Conservation (phyloP, 1,140 invertebrate species). For the Drosophila santomea region DNA sequence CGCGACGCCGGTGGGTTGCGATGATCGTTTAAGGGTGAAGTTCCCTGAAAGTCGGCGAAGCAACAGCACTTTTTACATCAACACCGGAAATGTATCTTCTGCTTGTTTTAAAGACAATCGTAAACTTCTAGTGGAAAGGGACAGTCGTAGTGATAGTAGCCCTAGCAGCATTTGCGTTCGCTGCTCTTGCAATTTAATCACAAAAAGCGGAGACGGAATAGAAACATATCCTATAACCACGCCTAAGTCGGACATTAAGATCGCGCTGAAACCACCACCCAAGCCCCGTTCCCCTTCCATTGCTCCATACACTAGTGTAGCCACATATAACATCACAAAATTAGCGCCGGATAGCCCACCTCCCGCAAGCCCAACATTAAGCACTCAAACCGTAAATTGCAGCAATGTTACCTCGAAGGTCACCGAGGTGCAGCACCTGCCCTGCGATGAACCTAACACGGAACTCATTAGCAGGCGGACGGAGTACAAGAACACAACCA, state of each 20-base stretch:
- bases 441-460: constrained; percentile 43
- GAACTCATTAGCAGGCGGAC: constrained; percentile 47
- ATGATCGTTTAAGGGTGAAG: background rate
- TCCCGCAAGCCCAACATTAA: constrained; percentile 63
- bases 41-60: constrained; percentile 40
- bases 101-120: constrained; percentile 54
- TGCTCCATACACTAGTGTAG: constrained; percentile 64
- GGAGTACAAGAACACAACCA: constrained; percentile 62
- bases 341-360: constrained; percentile 56
- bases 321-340: constrained; percentile 53
- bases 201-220: constrained; percentile 25
- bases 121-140: constrained; percentile 30
- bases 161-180: constrained; percentile 57
- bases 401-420: constrained; percentile 55
- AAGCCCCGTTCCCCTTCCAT: constrained; percentile 61
- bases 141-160: constrained; percentile 29
- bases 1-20: background rate
- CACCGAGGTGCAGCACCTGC: constrained; percentile 50
- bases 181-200: constrained; percentile 67
- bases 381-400: constrained; percentile 46
- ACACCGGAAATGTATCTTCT: constrained; percentile 8
- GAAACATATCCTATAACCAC: background rate
- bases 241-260: constrained; percentile 7
- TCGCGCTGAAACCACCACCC: constrained; percentile 14
- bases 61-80: constrained; percentile 65